phyloP scores from a whole-genome alignment of 2,113 vertebrate species.

The Sinocyclocheilus rhinocerous region DNA sequence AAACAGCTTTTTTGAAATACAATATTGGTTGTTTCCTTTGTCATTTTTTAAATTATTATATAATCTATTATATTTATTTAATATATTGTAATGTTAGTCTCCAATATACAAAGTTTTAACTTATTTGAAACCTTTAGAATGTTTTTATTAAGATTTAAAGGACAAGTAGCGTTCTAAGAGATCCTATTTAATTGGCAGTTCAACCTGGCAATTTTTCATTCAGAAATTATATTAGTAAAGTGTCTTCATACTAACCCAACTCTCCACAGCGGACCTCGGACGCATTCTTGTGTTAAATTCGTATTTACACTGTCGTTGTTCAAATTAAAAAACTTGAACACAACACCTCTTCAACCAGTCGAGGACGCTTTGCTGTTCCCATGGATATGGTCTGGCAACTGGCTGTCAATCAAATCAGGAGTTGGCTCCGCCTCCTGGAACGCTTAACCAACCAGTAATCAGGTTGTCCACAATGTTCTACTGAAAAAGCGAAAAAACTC shows the following conservation, averaged over 20 bases:
- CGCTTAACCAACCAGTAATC: neutral
- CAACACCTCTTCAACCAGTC: neutral
- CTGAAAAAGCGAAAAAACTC: neutral
- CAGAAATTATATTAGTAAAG: neutral
- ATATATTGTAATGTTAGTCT: neutral
- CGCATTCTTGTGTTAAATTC: neutral
- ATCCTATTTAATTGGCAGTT: neutral
- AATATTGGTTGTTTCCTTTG: neutral
- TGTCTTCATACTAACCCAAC: constrained; percentile 9
- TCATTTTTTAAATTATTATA: neutral
- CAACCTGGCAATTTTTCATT: neutral
- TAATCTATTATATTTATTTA: neutral
- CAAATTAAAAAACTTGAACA: neutral
- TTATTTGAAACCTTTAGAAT: neutral
- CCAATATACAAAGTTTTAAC: neutral
- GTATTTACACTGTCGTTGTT: neutral
- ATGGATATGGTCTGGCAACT: constrained; percentile 43
- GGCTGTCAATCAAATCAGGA: constrained; percentile 19
- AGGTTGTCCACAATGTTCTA: neutral
- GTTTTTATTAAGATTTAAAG: neutral
- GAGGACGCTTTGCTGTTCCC: constrained; percentile 56
- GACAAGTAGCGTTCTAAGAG: neutral
- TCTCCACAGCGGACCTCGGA: neutral
- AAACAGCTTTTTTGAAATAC: neutral
- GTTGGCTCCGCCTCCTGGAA: constrained; percentile 20